Base-by-base conservation (phyloP, 2,888 invertebrate species). In the Papilio demoleus region DNA sequence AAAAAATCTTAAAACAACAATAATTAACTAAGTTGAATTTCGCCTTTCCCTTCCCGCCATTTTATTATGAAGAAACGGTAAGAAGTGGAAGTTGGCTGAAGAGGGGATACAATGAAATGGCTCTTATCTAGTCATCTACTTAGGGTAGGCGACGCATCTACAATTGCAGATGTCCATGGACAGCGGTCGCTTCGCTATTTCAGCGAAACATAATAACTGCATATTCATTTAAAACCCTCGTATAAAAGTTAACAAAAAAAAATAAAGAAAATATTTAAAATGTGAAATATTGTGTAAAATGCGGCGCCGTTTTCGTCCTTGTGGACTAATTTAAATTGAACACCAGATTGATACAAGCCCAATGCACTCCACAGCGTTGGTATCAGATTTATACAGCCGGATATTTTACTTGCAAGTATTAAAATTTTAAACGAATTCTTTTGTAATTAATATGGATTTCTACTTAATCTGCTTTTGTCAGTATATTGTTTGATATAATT, bases 331-430 rank as follows among this genome's bases (percentile, higher is more conserved):
- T 53, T 53, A 53, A 53, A 53, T 56, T 56, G 53, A 56, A 56
- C 53, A 56, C 31, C 53, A 56, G 53, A 56, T 56, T 56, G 53
- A 56, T 56, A 56, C 53, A 56, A 56, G 53, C 31, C 31, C 31
- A 31, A 31, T 56, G 53, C 53, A 56, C 53, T 56, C 53, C 53
- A n/a, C 53, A 56, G 31, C n/a, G 6, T n/a, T 14, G 17, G 31
- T 56, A 56, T 56, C 53, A 17, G 31, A 56, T 56, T 56, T 56
- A 56, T 4, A 31, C 53, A 56, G 53, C n/a, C 53, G n/a, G n/a
- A 27, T 31, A 31, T 56, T 50, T 50, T 56, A 31, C 31, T 56
- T 56, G 31, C 27, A 31, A 56, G 9, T 31, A 56, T 27, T 53
- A 53, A 56, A 27, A 56, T 17, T 56, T 56, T 31, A 31, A 24